These are phyloP conservation scores for Meganola albula DNA, from an alignment of 2,888 invertebrate species.

Conservation along the genomic window DNA sequence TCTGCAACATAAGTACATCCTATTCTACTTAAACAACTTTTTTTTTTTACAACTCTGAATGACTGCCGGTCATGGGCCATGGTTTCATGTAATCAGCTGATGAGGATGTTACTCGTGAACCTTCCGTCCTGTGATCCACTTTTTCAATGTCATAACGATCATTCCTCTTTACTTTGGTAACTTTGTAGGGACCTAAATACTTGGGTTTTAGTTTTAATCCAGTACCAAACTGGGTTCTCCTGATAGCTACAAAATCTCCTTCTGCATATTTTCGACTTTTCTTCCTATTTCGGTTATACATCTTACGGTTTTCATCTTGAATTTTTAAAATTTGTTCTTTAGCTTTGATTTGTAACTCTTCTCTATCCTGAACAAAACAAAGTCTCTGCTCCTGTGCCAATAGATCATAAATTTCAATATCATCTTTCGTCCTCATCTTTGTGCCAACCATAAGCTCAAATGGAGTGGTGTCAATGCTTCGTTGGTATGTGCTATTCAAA, in stretches of 20 bases:
- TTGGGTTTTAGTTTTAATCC: conserved; percentile 1
- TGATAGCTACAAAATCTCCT: background rate
- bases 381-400: background rate
- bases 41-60: no score
- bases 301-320: background rate
- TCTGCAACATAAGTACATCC: no score
- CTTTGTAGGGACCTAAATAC: conserved; percentile 1
- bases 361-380: background rate
- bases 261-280: background rate
- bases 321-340: no score
- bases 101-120: background rate
- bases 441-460: conserved; percentile 20
- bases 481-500: conserved; percentile 7
- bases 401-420: conserved; percentile 2
- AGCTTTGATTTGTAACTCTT: background rate
- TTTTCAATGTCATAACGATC: conserved; percentile 1
- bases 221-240: background rate
- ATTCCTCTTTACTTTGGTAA: background rate
- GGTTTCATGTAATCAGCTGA: background rate
- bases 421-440: conserved; percentile 16
- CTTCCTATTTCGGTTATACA: background rate
- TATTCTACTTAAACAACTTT: no score
- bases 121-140: background rate
- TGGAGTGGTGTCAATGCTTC: conserved; percentile 18
- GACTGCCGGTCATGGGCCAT: no score